Evolutionary conservation across 2,888 invertebrate species (phyloP).

Genomic region (Geophilus truncorum): DNA sequence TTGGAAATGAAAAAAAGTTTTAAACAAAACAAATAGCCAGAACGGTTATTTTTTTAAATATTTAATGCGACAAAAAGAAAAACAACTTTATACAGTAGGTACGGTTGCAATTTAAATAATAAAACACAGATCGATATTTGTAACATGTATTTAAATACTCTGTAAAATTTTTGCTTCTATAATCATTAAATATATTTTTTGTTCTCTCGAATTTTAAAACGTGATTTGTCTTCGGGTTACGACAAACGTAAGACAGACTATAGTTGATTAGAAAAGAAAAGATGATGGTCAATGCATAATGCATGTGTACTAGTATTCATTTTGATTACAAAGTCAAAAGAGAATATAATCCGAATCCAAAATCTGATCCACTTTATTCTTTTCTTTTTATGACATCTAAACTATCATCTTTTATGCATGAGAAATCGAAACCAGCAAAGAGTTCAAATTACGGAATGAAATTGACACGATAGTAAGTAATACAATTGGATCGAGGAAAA

Average conservation of each 20-base stretch:
- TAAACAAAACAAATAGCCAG: background rate
- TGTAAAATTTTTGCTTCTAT: too few relatives aligned
- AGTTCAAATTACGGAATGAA: background rate
- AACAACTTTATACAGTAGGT: too few relatives aligned
- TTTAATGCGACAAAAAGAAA: too few relatives aligned
- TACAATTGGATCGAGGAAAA: background rate
- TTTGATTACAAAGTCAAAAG: background rate
- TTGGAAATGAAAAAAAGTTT: background rate
- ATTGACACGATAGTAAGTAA: background rate
- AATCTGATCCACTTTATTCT: background rate
- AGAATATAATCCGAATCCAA: constrained; percentile 1
- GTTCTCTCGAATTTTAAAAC: too few relatives aligned
- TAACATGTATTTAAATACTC: too few relatives aligned
- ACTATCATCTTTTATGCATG: constrained; percentile 21
- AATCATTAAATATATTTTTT: too few relatives aligned
- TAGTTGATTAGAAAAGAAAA: background rate
- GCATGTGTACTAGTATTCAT: background rate
- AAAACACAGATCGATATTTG: too few relatives aligned
- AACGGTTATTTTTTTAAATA: too few relatives aligned
- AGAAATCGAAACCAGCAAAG: background rate
- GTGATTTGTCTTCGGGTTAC: background rate
- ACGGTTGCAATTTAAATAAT: background rate
- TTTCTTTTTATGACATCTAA: background rate
- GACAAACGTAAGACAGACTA: background rate
- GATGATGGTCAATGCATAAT: background rate